Conservation (phyloP, 2,113 vertebrate genomes). For the Brienomyrus longianalis region DNA sequence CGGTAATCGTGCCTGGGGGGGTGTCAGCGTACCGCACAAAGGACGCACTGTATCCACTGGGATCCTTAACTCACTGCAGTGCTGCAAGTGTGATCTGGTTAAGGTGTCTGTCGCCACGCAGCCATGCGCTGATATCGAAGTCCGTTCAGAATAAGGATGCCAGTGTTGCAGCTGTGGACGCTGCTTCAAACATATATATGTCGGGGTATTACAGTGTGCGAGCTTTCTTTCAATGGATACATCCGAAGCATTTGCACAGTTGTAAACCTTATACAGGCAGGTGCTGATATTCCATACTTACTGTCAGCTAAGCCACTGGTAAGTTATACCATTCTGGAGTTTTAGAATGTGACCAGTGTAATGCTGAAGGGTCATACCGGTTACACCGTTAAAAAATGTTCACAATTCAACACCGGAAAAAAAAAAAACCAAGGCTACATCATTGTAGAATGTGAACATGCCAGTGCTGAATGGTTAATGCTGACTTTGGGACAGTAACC, state of each 20-base stretch:
- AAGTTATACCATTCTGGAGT: neutral
- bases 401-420: neutral
- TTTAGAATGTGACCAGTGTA: neutral
- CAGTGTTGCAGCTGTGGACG: neutral
- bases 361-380: neutral
- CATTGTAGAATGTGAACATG: neutral
- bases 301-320: neutral
- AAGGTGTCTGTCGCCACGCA: neutral
- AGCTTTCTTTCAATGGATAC: neutral
- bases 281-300: neutral
- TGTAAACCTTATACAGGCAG: neutral
- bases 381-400: neutral
- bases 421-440: neutral
- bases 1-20: neutral
- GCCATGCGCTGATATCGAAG: neutral
- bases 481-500: neutral
- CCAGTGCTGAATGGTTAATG: neutral
- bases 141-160: neutral
- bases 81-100: neutral
- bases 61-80: conserved; percentile 6
- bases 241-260: neutral
- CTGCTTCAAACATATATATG: neutral
- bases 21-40: neutral
- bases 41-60: neutral
- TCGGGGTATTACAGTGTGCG: neutral